These are phyloP conservation scores for Venusia cambrica DNA, from an alignment of 2,888 invertebrate species.

Conservation along the genomic window DNA sequence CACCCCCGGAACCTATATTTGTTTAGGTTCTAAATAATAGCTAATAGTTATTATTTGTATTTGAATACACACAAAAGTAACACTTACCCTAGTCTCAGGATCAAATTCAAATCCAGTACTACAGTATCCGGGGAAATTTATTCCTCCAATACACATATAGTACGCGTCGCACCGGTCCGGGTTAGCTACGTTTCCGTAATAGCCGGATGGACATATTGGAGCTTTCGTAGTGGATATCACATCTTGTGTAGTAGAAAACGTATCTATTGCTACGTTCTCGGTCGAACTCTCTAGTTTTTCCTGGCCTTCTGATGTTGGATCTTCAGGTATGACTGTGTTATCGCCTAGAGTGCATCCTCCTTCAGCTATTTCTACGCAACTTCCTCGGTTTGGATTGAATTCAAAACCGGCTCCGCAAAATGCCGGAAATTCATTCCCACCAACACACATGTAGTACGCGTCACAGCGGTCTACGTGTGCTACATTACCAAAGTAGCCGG, in stretches of 20 bases:
- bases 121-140: conserved; percentile 33
- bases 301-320: too few relatives aligned
- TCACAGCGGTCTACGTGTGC: conserved; percentile 20
- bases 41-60: neutral
- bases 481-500: conserved; percentile 4
- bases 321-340: neutral
- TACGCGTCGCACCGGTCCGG: conserved; percentile 14
- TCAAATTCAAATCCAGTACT: conserved; percentile 40
- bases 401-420: conserved; percentile 33
- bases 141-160: conserved; percentile 36
- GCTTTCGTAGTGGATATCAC: neutral
- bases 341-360: conserved; percentile 27
- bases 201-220: conserved; percentile 7
- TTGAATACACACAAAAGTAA: neutral
- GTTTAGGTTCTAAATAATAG: neutral
- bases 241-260: neutral
- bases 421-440: conserved; percentile 28
- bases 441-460: conserved; percentile 29
- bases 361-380: conserved; percentile 26
- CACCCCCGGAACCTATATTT: neutral
- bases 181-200: conserved; percentile 11
- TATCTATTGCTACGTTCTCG: neutral
- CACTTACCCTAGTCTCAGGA: conserved; percentile 10
- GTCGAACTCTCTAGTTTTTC: too few relatives aligned
- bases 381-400: conserved; percentile 8